These are phyloP conservation scores for Tetragonisca angustula DNA, from an alignment of 2,888 invertebrate genomes.

Conservation along the genomic window DNA sequence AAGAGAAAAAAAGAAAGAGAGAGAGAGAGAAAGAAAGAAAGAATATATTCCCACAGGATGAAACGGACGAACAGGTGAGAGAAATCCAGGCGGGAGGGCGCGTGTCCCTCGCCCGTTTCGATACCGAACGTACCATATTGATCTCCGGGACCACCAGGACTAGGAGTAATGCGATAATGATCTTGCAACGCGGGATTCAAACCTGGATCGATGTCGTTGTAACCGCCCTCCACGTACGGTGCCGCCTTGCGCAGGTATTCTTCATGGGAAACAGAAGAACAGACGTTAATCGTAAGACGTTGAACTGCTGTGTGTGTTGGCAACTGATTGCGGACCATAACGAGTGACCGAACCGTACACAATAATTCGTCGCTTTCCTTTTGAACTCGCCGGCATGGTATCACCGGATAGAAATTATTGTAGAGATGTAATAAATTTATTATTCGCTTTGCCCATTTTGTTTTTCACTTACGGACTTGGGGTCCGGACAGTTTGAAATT, in stretches of 20 bases:
- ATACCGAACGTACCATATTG: slow-evolving; percentile 85
- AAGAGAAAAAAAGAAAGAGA: no score
- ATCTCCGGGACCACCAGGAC: slow-evolving; percentile 87
- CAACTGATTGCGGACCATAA: no score
- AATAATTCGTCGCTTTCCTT: no score
- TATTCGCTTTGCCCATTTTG: no score
- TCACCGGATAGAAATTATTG: no score
- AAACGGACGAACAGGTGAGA: not conserved
- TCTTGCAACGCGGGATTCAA: slow-evolving; percentile 83
- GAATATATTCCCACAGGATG: not conserved
- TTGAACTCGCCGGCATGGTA: no score
- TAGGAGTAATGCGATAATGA: slow-evolving; percentile 88
- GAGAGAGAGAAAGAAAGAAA: no score
- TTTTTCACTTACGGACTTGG: no score
- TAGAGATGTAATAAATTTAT: no score
- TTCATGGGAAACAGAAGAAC: slow-evolving; percentile 47
- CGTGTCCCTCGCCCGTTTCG: not conserved
- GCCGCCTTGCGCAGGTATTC: slow-evolving; percentile 86
- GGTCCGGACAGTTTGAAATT: no score
- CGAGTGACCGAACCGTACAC: no score
- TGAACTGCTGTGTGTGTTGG: no score
- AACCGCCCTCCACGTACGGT: slow-evolving; percentile 86
- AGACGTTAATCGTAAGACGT: not conserved
- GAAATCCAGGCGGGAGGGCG: not conserved
- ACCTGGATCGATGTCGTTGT: slow-evolving; percentile 87